A percentile compares a stretch with the other conserved stretches of the same genome.
These are phyloP conservation scores for Neolamprologus caudopunctatus DNA, from an alignment of 2,113 vertebrate genomes.

Conservation along the genomic window DNA sequence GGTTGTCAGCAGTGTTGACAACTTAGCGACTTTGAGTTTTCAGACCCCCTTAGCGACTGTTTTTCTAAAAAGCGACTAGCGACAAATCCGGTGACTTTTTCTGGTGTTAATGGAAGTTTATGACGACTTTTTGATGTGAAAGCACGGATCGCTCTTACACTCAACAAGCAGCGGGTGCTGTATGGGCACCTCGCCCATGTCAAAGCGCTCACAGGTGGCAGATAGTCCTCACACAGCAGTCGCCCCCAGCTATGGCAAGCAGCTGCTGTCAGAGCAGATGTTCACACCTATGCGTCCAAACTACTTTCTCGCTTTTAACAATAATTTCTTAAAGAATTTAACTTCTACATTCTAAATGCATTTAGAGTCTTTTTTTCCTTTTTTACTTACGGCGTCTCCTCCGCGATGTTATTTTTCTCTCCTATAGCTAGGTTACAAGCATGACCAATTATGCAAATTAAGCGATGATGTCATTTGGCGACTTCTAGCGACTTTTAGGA, in stretches of 20 bases:
- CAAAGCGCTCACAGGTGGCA: not conserved
- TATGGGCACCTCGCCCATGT: not conserved
- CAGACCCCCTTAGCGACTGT: accelerated
- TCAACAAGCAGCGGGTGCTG: not conserved
- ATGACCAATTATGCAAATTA: not conserved
- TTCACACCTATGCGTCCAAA: not conserved
- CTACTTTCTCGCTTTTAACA: not conserved
- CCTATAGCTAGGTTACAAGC: not conserved
- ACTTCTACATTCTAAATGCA: not conserved
- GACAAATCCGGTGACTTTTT: not conserved
- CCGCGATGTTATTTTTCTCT: not conserved
- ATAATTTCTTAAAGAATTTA: not conserved
- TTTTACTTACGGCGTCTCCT: not conserved
- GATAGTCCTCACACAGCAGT: not conserved
- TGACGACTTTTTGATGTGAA: accelerated
- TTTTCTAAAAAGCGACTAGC: not conserved
- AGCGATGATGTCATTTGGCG: not conserved
- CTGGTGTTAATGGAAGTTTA: not conserved
- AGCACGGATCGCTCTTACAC: not conserved
- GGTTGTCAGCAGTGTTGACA: not conserved
- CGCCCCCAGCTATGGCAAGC: not conserved
- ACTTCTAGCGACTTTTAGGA: not conserved
- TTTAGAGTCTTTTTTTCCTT: not conserved
- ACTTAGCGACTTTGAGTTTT: not conserved
- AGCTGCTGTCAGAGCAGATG: not conserved